Conservation (phyloP, 2,888 invertebrate species). For the Clitarchus hookeri region DNA sequence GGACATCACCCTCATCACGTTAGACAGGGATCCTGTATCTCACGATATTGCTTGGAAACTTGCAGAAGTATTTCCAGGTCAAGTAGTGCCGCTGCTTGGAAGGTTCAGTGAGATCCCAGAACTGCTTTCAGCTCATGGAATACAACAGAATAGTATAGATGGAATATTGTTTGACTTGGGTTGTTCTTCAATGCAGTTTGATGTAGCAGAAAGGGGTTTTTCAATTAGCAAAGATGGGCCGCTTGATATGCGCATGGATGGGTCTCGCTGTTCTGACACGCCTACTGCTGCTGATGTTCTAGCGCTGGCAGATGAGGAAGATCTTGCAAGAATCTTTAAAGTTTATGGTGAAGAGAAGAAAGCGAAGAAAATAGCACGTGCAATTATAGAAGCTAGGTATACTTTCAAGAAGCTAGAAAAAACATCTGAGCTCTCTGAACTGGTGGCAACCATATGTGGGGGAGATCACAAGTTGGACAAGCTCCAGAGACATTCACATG, state of each 20-base stretch:
- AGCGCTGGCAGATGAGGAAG: conserved; percentile 75
- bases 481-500: conserved; percentile 74
- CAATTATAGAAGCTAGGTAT: conserved; percentile 81
- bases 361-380: conserved; percentile 83
- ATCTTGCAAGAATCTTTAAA: conserved; percentile 83
- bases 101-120: conserved; percentile 84
- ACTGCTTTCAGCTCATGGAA: conserved; percentile 63
- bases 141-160: conserved; percentile 74
- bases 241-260: conserved; percentile 96
- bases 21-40: conserved; percentile 89
- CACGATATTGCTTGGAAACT: conserved; percentile 69
- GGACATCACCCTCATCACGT: conserved; percentile 70
- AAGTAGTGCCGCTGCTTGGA: conserved; percentile 80
- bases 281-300: conserved; percentile 89
- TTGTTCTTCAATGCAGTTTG: conserved; percentile 95
- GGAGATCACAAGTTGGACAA: conserved; percentile 67
- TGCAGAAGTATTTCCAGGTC: conserved; percentile 67
- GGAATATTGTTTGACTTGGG: conserved; percentile 92
- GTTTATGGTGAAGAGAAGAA: conserved; percentile 90
- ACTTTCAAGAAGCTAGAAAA: conserved; percentile 76
- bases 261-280: conserved; percentile 66
- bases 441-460: conserved; percentile 68
- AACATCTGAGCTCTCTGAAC: conserved; percentile 78
- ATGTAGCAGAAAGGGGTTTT: conserved; percentile 81
- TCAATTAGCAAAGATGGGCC: conserved; percentile 83